Percentiles rank a stretch among this genome's conserved stretches.
These are phyloP conservation scores for Drosophila tani DNA, from an alignment of 1,140 invertebrate genomes.

Conservation along the genomic window DNA sequence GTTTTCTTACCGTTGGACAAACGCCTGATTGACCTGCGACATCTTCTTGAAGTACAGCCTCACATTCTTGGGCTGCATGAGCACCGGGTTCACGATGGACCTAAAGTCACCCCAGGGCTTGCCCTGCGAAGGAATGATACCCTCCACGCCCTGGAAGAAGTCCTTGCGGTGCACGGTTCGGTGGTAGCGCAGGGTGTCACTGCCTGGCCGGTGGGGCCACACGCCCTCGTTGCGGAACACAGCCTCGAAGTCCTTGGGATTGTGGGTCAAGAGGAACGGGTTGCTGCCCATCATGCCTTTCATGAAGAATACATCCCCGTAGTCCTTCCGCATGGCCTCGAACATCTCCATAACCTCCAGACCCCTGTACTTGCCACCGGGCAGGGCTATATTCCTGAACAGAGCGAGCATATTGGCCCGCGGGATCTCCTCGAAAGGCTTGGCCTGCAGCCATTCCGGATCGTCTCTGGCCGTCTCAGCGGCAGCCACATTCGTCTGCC, in stretches of 20 bases:
- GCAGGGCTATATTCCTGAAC: constrained; percentile 28
- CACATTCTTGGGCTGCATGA: constrained; percentile 75
- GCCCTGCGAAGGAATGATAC: constrained; percentile 57
- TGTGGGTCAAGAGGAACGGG: constrained; percentile 46
- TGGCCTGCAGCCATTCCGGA: constrained; percentile 57
- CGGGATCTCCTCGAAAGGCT: constrained; percentile 58
- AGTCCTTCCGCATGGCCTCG: constrained; percentile 28
- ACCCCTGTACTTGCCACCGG: constrained; percentile 59
- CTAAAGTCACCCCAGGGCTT: constrained; percentile 70
- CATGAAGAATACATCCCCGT: constrained; percentile 51
- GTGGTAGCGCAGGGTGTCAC: constrained; percentile 42
- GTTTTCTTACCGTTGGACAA: constrained; percentile 64
- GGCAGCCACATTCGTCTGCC: constrained; percentile 41
- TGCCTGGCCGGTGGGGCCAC: constrained; percentile 66
- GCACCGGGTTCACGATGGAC: constrained; percentile 66
- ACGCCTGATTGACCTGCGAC: constrained; percentile 73
- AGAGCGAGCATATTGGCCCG: constrained; percentile 24
- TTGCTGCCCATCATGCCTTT: constrained; percentile 25
- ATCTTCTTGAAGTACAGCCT: constrained; percentile 68
- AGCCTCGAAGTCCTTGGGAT: constrained; percentile 65
- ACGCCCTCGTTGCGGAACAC: constrained; percentile 61
- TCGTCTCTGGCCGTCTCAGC: constrained; percentile 1
- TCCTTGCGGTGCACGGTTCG: constrained; percentile 47
- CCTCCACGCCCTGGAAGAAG: constrained; percentile 57
- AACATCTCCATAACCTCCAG: constrained; percentile 32